Conservation (phyloP, 2,888 invertebrate species). For the Drosophila koepferae region DNA sequence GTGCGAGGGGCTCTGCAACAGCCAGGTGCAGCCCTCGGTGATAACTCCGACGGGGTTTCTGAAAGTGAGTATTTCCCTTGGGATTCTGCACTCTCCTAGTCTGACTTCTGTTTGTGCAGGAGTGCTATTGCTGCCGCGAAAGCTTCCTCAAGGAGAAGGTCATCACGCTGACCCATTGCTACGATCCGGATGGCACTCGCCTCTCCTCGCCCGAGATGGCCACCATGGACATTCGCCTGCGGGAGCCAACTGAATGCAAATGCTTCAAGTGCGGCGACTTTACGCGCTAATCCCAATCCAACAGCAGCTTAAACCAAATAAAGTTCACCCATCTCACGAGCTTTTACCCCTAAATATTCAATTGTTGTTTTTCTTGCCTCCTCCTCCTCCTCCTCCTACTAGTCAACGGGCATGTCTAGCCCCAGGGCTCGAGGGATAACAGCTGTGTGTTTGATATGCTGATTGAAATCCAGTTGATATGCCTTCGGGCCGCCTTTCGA, state of each 20-base stretch:
- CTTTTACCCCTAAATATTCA: conserved; percentile 19
- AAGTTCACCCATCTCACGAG: conserved; percentile 21
- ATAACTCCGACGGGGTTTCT: conserved; percentile 94
- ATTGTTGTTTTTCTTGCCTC: conserved; percentile 14
- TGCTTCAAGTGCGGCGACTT: conserved; percentile 96
- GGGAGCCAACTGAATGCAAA: conserved; percentile 95
- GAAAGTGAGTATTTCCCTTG: conserved; percentile 85
- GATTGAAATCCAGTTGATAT: conserved; percentile 46
- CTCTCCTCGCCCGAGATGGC: conserved; percentile 89
- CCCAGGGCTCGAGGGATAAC: conserved; percentile 7
- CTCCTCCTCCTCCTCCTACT: neutral
- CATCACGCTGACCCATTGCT: conserved; percentile 93
- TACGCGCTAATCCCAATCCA: conserved; percentile 87
- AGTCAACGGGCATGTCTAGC: neutral
- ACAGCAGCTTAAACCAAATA: conserved; percentile 24
- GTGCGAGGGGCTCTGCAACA: conserved; percentile 96
- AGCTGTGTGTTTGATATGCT: conserved; percentile 35
- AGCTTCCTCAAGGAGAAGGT: conserved; percentile 92
- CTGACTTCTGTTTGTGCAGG: conserved; percentile 85
- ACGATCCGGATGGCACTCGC: conserved; percentile 93
- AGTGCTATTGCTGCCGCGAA: conserved; percentile 96
- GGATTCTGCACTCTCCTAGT: neutral
- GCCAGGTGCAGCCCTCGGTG: conserved; percentile 96
- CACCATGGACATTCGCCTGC: conserved; percentile 92
- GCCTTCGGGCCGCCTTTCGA: conserved; percentile 9